Evolutionary conservation across 2,888 invertebrate species (phyloP), one percentile per base, ranked within the genome.

Genomic region (Caenorhabditis plicata): DNA sequence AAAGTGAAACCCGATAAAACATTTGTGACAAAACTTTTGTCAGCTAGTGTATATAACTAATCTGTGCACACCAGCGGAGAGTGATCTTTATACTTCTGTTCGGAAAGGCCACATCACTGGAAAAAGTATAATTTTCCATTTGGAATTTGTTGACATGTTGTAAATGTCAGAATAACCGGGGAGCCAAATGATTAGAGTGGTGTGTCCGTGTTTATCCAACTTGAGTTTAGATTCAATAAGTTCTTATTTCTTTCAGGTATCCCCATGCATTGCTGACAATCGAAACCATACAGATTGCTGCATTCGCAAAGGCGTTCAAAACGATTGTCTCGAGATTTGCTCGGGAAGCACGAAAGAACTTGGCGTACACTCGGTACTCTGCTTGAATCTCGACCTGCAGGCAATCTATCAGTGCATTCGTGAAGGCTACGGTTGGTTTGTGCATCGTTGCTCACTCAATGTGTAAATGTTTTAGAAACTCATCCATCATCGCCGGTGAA

Each of bases 251-350:
- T n/a, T n/a, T n/a, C 36, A 57, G 45, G 65, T 68, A 3, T 65
- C 72, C 4, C 70, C 72, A 3, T 71, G 70, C 27, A 63, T 73
- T 15, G 70, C 70, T 82, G 85, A 85, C 74, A 85, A 84, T n/a
- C 82, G 86, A 70, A 91, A 91, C 81, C 91, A 91, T 82, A 86
- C 90, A 36, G 87, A 87, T 61, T 91, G 91, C 80, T 91, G 91
- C 81, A 88, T 88, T 0, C 87, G 88, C 19, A 87, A 87, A 83
- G 88, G 88, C 39, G 90, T 91, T 1, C 90, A 90, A 0, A 85
- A 89, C 29, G 86, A 87, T 69, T 91, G 91, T 81, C 83, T 91
- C 66, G 89, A 90, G 79, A 88, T 90, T 86, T 91, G 91, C 80
- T 49, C 54, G 8, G 69, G 69, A 48, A 51, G 54, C 41, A 69